Evolutionary conservation across 2,113 vertebrate genomes (phyloP).

Genomic region (Aspidoscelis tigris): DNA sequence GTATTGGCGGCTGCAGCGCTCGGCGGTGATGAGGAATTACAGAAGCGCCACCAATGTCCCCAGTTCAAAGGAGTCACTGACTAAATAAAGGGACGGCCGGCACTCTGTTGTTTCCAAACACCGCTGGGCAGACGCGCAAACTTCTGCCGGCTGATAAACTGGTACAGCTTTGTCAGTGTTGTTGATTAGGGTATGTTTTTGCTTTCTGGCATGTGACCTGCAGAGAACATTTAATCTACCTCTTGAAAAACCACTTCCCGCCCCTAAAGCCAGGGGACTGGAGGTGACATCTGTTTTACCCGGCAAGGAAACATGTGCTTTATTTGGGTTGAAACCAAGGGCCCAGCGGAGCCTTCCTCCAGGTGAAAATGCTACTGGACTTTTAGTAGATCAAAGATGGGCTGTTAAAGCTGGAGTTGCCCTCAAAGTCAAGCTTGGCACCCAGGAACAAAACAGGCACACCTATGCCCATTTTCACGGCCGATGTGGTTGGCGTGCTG

Average conservation of each 20-base stretch:
- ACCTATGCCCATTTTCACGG: too few species aligned
- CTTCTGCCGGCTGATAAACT: background rate
- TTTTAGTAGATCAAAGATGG: background rate
- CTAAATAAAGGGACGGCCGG: background rate
- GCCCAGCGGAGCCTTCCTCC: too few species aligned
- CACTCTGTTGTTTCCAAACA: background rate
- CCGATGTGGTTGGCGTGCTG: too few species aligned
- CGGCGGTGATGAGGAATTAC: conserved; percentile 20
- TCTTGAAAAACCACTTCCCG: background rate
- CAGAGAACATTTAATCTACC: background rate
- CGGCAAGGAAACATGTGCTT: background rate
- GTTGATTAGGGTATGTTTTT: too few species aligned
- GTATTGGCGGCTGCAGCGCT: background rate
- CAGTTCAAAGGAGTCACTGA: background rate
- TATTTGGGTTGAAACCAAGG: background rate
- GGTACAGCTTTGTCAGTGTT: background rate
- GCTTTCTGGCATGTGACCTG: background rate
- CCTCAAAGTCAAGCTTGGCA: too few species aligned
- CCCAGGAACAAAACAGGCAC: too few species aligned
- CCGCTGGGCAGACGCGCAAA: background rate
- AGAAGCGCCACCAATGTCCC: background rate
- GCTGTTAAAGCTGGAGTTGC: too few species aligned
- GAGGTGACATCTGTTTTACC: background rate
- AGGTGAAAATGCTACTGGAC: background rate
- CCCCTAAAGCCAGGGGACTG: background rate